phyloP scores from a whole-genome alignment of 92 coral and sea anemone species.

The Scolanthus callimorphus region DNA sequence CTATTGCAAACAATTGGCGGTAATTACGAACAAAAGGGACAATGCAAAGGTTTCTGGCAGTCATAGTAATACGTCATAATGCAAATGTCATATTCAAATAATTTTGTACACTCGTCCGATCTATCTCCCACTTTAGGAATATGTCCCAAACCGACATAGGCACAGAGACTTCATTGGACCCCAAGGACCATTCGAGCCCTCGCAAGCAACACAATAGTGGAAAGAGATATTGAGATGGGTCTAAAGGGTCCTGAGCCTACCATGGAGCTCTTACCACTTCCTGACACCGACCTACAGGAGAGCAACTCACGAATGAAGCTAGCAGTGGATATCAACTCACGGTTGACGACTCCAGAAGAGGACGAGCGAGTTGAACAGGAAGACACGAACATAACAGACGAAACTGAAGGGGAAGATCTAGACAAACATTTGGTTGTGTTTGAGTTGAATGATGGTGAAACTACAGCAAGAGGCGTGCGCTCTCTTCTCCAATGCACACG shows the following conservation, averaged over 20 bases:
- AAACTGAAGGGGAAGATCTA: conserved; percentile 6
- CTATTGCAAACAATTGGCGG: too few relatives aligned
- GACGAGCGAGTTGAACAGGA: conserved; percentile 23
- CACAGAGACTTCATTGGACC: background rate
- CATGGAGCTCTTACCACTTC: background rate
- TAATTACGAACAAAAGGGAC: too few relatives aligned
- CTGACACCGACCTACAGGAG: conserved; percentile 7
- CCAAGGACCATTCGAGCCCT: conserved; percentile 1
- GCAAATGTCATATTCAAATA: too few relatives aligned
- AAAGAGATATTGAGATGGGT: conserved; percentile 10
- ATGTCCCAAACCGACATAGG: background rate
- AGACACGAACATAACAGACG: conserved; percentile 1
- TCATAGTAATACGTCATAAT: too few relatives aligned
- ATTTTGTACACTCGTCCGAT: too few relatives aligned
- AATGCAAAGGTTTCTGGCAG: too few relatives aligned
- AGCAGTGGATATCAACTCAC: conserved; percentile 73
- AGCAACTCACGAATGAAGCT: conserved; percentile 51
- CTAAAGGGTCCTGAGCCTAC: background rate
- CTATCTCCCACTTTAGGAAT: background rate
- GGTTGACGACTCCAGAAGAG: conserved; percentile 70
- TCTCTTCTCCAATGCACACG: conserved; percentile 38
- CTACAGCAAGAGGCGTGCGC: conserved; percentile 29
- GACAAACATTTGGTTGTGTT: too few relatives aligned
- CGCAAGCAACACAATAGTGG: background rate
- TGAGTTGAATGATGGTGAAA: conserved; percentile 34